Percentiles rank a stretch among this genome's conserved stretches.
These are phyloP conservation scores for Monomorium pharaonis DNA, from an alignment of 1,140 invertebrate genomes.

Conservation along the genomic window DNA sequence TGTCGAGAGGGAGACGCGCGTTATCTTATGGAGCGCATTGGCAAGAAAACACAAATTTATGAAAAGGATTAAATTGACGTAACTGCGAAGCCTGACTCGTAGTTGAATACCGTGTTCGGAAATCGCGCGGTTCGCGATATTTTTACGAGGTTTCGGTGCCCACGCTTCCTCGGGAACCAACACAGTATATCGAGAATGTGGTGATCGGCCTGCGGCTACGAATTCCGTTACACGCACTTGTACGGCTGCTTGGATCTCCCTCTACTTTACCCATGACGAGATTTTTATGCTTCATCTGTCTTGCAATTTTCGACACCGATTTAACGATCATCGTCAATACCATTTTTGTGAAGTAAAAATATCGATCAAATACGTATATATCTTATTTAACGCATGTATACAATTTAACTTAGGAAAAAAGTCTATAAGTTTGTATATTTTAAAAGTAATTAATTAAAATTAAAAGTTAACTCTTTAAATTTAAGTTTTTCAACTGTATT, in stretches of 20 bases:
- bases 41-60: background rate
- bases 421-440: no score
- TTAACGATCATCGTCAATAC: background rate
- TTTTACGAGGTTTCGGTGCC: slow-evolving; percentile 53
- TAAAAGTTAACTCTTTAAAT: no score
- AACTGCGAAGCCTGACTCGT: slow-evolving; percentile 9
- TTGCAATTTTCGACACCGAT: slow-evolving; percentile 28
- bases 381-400: background rate
- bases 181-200: slow-evolving; percentile 72
- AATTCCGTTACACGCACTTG: slow-evolving; percentile 82
- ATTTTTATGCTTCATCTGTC: slow-evolving; percentile 56
- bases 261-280: slow-evolving; percentile 42
- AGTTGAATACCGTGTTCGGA: background rate
- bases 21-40: background rate
- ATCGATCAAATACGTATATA: background rate
- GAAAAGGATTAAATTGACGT: slow-evolving; percentile 37
- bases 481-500: no score
- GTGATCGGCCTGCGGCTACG: slow-evolving; percentile 74
- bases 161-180: slow-evolving; percentile 53
- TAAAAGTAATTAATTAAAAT: no score
- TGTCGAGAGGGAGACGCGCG: no score
- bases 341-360: background rate
- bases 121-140: slow-evolving; percentile 59
- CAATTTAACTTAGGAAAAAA: no score
- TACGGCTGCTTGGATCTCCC: slow-evolving; percentile 64